A percentile compares a stretch with the other conserved stretches of the same genome.
phyloP scores from a whole-genome alignment of 1,140 invertebrate species.

The Armadillidium nasatum region DNA sequence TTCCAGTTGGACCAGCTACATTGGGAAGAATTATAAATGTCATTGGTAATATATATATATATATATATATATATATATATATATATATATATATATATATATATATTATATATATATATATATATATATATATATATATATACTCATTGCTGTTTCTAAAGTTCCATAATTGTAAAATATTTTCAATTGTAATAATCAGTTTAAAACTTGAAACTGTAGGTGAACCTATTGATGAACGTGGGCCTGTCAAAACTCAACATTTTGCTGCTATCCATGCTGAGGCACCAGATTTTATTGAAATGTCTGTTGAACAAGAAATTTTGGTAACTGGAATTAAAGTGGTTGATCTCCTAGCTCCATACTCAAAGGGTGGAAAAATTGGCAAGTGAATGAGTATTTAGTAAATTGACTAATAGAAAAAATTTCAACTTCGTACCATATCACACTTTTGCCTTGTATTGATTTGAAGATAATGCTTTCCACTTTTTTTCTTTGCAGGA shows the following conservation, averaged over 20 bases:
- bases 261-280: conserved; percentile 53
- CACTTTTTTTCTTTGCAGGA: conserved; percentile 56
- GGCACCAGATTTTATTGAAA: conserved; percentile 55
- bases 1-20: conserved; percentile 53
- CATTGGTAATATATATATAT: no score
- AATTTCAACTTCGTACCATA: no score
- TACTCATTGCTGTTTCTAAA: no score
- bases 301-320: conserved; percentile 55
- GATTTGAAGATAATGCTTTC: no score
- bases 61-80: background rate
- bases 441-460: no score
- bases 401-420: no score
- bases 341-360: conserved; percentile 52
- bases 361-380: conserved; percentile 97
- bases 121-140: no score
- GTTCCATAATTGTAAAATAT: no score
- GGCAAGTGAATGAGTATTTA: conserved; percentile 55
- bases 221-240: conserved; percentile 60
- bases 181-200: no score
- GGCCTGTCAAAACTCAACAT: conserved; percentile 52
- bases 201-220: conserved; percentile 50
- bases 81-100: background rate
- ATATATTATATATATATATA: no score
- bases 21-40: conserved; percentile 58
- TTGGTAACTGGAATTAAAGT: conserved; percentile 58